Base-by-base conservation (phyloP, 2,888 invertebrate species). In the Autographa pulchrina region DNA sequence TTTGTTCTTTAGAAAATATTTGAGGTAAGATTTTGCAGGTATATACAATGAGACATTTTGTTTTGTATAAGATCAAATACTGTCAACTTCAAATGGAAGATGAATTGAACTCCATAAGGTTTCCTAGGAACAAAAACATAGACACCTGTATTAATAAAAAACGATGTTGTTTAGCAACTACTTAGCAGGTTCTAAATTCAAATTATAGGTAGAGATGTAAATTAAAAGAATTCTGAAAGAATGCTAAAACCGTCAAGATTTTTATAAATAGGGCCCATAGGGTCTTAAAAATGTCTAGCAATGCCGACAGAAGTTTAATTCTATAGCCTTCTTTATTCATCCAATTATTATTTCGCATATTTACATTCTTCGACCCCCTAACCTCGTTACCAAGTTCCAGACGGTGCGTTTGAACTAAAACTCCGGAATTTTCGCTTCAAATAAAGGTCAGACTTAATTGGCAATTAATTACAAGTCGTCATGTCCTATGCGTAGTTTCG, bases 381-480 rank as follows among this genome's bases (percentile, higher is more conserved):
- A 69, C 64, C 81, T 62, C n/a, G 8, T 68, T 11, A 31, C 54
- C 31, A 61, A 68, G 31, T 71, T 52, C 16, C 9, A 13, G 41
- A 54, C 54, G 62, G n/a, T 65, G 58, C 58, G 60, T 65, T 69
- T 6, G 58, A 67, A 68, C 67, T 68, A 62, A 68, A 72, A 66
- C 63, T 65, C 72, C 67, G 68, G 83, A 82, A 81, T 85, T 82
- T 80, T 74, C 80, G 71, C 68, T 67, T 83, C 70, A 58, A 81
- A 77, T 83, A 79, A 85, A 89, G 90, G 89, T 88, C 88, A 85
- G 74, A 63, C 68, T 75, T 90, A 90, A 91, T 91, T 90, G 89
- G 73, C 89, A 89, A 90, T 90, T 91, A 91, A 91, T 91, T 88
- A 89, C 86, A 88, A 89, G 87, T 80, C 85, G 70, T 81, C 80